Evolutionary conservation across 2,113 vertebrate genomes (phyloP).

Genomic region (Cyprinodon brontotheroides): DNA sequence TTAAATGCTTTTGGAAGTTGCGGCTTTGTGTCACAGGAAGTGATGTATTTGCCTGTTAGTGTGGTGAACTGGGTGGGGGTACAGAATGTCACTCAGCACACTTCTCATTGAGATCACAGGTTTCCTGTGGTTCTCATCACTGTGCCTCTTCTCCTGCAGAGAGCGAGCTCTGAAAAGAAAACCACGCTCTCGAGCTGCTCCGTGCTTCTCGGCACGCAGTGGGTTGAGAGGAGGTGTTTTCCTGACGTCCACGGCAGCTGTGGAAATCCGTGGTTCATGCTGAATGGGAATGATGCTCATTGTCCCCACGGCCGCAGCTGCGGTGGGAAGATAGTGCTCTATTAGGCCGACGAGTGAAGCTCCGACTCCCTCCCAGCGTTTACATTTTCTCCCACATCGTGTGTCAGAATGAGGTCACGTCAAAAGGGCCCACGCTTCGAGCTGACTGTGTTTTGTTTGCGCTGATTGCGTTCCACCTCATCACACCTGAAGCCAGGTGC

Average conservation of each 20-base stretch:
- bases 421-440: constrained; percentile 10
- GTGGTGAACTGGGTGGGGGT: constrained; percentile 24
- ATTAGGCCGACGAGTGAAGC: constrained; percentile 14
- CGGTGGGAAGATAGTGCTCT: constrained; percentile 19
- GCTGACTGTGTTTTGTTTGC: constrained; percentile 4
- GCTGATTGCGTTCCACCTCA: constrained; percentile 18
- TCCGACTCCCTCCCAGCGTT: constrained; percentile 28
- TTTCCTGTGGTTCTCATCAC: constrained; percentile 68
- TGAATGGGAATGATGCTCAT: constrained; percentile 42
- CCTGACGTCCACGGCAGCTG: constrained; percentile 31
- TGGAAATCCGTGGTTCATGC: constrained; percentile 5
- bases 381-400: constrained; percentile 41
- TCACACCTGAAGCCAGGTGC: constrained; percentile 38
- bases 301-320: constrained; percentile 52
- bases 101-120: constrained; percentile 24
- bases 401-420: constrained; percentile 47
- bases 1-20: constrained; percentile 17
- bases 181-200: constrained; percentile 2
- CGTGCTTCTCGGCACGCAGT: neutral
- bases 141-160: constrained; percentile 40
- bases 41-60: constrained; percentile 53
- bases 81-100: constrained; percentile 19
- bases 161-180: constrained; percentile 26
- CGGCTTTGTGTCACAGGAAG: constrained; percentile 54
- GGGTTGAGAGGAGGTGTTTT: constrained; percentile 16